Conservation (phyloP, 2,113 vertebrate genomes). For the Acinonyx jubatus region DNA sequence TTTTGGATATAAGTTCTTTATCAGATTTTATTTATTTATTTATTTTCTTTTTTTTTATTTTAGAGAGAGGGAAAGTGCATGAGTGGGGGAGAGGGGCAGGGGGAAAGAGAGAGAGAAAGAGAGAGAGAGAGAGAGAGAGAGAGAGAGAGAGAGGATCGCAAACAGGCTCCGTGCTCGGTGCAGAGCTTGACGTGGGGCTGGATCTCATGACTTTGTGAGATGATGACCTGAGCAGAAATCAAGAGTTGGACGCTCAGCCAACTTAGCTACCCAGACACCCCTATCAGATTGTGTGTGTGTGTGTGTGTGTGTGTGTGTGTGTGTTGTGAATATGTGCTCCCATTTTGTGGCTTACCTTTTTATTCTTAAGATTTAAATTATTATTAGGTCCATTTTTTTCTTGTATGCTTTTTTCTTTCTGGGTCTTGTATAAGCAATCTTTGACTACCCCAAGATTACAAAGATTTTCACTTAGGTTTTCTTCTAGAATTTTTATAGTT, state of each 20-base stretch:
- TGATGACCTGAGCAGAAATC: too few species aligned
- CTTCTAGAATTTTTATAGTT: conserved; percentile 4
- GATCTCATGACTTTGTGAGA: too few species aligned
- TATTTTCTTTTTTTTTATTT: not conserved
- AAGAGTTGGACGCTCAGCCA: too few species aligned
- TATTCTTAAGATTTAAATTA: conserved; percentile 7
- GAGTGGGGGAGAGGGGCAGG: too few species aligned
- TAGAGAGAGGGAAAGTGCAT: too few species aligned
- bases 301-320: not conserved
- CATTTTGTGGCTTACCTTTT: conserved; percentile 4
- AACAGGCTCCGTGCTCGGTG: too few species aligned
- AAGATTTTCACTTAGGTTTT: not conserved
- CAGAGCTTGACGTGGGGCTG: too few species aligned
- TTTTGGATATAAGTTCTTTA: not conserved
- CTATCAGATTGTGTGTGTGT: too few species aligned
- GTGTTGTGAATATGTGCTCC: not conserved
- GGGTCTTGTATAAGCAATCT: not conserved
- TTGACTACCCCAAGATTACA: not conserved
- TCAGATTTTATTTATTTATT: not conserved
- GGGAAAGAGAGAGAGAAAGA: too few species aligned
- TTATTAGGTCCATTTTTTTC: not conserved
- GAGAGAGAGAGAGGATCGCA: too few species aligned
- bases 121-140: too few species aligned
- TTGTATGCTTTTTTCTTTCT: not conserved
- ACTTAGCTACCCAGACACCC: too few species aligned